Base-by-base conservation (phyloP, 92 coral and sea anemone species). In the Virgularia gustaviana region DNA sequence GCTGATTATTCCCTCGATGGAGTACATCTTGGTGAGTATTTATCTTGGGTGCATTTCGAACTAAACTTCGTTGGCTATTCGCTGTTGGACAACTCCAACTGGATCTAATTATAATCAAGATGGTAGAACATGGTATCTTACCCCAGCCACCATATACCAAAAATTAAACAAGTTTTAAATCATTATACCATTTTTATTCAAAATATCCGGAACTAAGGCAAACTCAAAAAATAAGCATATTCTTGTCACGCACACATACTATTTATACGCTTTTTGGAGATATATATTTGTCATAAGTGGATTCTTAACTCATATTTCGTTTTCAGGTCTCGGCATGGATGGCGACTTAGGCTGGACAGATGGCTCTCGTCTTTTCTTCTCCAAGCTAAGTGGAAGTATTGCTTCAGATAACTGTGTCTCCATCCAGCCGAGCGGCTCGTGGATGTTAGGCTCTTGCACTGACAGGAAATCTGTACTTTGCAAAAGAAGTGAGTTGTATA, bases 11-110 rank as follows among this genome's bases (percentile, higher is more conserved):
- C 64, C 9, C 79, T 60, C n/a, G 73, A 71, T 3, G 49, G 23
- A 29, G 64, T 62, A 3, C 24, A 47, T 22, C 12, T 79, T 0
- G 84, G 84, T 79, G 33, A 23, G 83, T 36, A 30, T 41, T 36
- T 35, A 24, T 0, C 6, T 0, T 4, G 6, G 35, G 36, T 41
- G 24, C 43, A 8, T 3, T n/a, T 11, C 47, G 4, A 1, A 0
- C 0, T 72, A 72, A 72, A 0, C 19, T 6, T 47, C 16, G 10
- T 13, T 2, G n/a, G n/a, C n/a, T n/a, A n/a, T n/a, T n/a, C n/a
- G n/a, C n/a, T n/a, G n/a, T n/a, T n/a, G n/a, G n/a, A n/a, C n/a
- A n/a, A n/a, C n/a, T n/a, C n/a, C n/a, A n/a, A n/a, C n/a, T n/a
- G n/a, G n/a, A n/a, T n/a, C n/a, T n/a, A n/a, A n/a, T n/a, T n/a